Conservation (phyloP, 2,888 invertebrate genomes). For the Strigamia crassipes region DNA sequence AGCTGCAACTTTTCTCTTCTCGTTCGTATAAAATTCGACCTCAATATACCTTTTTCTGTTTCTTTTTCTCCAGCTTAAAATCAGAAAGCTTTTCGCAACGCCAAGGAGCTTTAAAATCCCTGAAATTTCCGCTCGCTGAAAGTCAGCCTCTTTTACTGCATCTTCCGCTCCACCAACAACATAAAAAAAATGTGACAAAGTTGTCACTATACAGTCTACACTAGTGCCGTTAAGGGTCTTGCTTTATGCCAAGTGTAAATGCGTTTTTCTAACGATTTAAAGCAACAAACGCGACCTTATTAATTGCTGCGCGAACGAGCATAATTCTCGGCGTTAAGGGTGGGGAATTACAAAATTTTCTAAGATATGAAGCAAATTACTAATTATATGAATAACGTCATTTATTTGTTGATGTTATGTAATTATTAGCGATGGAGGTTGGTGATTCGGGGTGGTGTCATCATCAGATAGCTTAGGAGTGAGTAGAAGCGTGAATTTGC, state of each 20-base stretch:
- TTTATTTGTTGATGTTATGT: too few species aligned
- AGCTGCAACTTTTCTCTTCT: neutral
- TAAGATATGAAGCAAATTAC: too few species aligned
- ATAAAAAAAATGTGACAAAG: neutral
- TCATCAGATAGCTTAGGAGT: neutral
- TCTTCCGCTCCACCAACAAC: neutral
- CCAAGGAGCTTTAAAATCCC: neutral
- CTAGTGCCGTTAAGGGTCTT: neutral
- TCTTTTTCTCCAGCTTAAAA: neutral
- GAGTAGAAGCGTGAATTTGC: neutral
- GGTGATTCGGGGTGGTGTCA: neutral
- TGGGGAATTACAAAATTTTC: too few species aligned
- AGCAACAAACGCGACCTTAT: neutral
- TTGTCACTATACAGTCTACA: neutral
- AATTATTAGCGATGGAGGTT: neutral
- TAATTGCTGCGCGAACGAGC: neutral
- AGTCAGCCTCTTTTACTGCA: neutral
- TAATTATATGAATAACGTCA: too few species aligned
- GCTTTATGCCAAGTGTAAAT: neutral
- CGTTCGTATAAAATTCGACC: neutral
- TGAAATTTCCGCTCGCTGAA: neutral
- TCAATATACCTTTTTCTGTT: neutral
- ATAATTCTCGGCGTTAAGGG: too few species aligned
- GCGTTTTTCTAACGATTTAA: neutral
- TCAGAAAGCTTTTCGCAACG: neutral